Base-by-base conservation (phyloP, 2,888 invertebrate genomes). In the Suillia variegata region DNA sequence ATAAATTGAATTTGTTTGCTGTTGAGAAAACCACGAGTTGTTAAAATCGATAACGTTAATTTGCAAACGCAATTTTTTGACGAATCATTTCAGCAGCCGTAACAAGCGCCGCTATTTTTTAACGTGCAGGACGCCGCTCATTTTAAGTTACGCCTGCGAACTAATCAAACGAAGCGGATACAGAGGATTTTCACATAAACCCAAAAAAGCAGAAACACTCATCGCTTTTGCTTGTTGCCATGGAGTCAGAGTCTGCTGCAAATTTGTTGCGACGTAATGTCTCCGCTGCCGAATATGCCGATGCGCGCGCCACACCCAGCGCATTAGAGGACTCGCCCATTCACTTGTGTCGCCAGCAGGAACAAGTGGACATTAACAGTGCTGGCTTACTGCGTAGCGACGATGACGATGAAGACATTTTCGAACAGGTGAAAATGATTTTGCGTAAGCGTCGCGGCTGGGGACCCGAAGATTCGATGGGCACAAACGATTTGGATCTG, bases 401-500 rank as follows among this genome's bases (percentile, higher is more conserved):
- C 22, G 75, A 73, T 2, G 74, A 70, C 26, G 80, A 76, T 49
- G 74, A 79, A 49, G 78, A 80, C 54, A 76, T 80, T 21, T 79
- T 76, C 20, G 78, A 77, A 51, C 75, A 81, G 48, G 77, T 80
- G 17, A 76, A 79, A 67, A 82, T 80, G 80, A 80, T 79, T 53
- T 60, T 80, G 52, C 74, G 82, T 38, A 80, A 80, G 62, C 77
- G 82, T 13, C 80, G 78, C 4, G 77, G 76, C 50, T 82, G 82
- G 82, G 73, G 75, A 45, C 74, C 77, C n/a, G 76, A 78, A 57
- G 80, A 79, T 54, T 79, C 81, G 1, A 61, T 81, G 6, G 76
- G 75, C 55, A 67, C 76, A 17, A 77, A 77, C 34, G 78, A 78
- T 62, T 64, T 82, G 21, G 81, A 81, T 67, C 66, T 81, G 52